Evolutionary conservation across 2,888 invertebrate species (phyloP).

Genomic region (Brachypalpus laphriformis): DNA sequence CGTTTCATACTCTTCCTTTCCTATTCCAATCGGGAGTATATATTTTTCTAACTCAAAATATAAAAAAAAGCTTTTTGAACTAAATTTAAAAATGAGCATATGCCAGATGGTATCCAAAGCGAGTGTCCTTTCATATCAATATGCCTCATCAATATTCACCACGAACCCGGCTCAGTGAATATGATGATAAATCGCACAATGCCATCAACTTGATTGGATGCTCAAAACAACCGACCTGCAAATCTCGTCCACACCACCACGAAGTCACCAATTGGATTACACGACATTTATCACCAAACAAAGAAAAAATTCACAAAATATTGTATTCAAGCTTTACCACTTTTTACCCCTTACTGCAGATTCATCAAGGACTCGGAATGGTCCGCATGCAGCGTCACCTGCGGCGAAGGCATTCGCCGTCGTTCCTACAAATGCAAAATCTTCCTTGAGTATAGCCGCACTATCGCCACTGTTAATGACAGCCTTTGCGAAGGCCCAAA

Average conservation of each 20-base stretch:
- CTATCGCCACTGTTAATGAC: constrained; percentile 94
- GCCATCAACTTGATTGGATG: constrained; percentile 47
- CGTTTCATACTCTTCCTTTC: neutral
- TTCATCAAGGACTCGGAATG: constrained; percentile 94
- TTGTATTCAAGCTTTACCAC: neutral
- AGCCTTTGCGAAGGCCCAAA: constrained; percentile 93
- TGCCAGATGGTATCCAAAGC: neutral
- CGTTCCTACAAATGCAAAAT: constrained; percentile 97
- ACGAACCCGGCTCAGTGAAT: constrained; percentile 37
- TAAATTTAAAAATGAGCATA: neutral
- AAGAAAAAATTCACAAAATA: constrained; percentile 22
- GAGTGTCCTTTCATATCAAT: neutral
- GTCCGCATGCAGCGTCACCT: constrained; percentile 95
- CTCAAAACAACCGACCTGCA: constrained; percentile 35
- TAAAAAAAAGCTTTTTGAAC: neutral
- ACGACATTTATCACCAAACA: constrained; percentile 29
- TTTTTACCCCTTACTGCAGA: constrained; percentile 83
- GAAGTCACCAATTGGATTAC: constrained; percentile 56
- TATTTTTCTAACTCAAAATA: neutral
- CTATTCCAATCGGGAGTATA: neutral
- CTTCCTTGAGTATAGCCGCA: constrained; percentile 94
- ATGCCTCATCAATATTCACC: constrained; percentile 44
- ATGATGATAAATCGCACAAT: constrained; percentile 64
- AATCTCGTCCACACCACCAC: constrained; percentile 7
- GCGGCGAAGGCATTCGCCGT: constrained; percentile 94